Conservation (phyloP, 2,113 vertebrate genomes). For the Perca fluviatilis region DNA sequence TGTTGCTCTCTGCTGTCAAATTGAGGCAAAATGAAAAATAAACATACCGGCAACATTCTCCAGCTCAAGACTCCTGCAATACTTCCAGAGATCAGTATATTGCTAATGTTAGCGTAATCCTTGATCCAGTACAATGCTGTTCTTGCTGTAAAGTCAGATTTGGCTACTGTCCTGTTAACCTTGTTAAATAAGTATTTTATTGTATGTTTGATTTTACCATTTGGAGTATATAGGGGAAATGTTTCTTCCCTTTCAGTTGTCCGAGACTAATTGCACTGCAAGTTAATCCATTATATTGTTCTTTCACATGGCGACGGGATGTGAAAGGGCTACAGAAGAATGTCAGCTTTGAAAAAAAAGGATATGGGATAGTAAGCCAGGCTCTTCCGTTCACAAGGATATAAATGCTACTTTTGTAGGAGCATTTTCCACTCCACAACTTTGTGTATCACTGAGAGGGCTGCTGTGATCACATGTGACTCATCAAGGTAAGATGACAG, state of each 20-base stretch:
- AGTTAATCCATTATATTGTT: constrained; percentile 1
- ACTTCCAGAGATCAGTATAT: neutral
- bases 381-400: neutral
- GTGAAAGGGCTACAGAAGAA: neutral
- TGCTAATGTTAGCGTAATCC: neutral
- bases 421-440: neutral
- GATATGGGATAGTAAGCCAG: neutral
- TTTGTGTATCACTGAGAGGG: neutral
- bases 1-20: neutral
- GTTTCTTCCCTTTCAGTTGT: neutral
- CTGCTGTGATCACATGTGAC: neutral
- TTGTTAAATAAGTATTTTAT: neutral
- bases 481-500: constrained; percentile 10
- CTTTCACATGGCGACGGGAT: neutral
- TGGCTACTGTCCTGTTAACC: neutral
- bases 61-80: neutral
- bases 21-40: neutral
- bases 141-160: constrained; percentile 2
- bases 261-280: neutral
- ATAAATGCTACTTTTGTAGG: neutral
- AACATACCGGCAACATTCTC: neutral
- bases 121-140: neutral
- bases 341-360: neutral
- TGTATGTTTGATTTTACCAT: constrained; percentile 3
- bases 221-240: neutral